Conservation (phyloP, 92 coral and sea anemone genomes). For the Paragorgia papillata region DNA sequence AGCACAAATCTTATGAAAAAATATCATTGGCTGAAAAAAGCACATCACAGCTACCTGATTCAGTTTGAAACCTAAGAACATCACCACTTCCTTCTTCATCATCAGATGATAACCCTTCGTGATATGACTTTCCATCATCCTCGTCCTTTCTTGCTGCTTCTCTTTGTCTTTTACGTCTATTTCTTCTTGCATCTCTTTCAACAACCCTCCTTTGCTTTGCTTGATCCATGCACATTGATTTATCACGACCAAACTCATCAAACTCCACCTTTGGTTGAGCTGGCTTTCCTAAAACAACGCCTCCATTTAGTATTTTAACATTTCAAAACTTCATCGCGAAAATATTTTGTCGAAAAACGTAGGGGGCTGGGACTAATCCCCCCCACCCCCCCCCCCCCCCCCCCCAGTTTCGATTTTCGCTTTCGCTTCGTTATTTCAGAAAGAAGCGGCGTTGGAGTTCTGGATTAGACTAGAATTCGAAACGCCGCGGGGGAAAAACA, state of each 20-base stretch:
- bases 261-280: slow-evolving; percentile 44
- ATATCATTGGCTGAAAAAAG: no score
- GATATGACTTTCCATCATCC: slow-evolving; percentile 60
- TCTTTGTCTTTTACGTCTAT: slow-evolving; percentile 79
- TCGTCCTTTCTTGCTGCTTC: slow-evolving; percentile 63
- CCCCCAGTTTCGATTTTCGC: no score
- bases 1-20: no score
- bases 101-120: slow-evolving; percentile 96
- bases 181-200: slow-evolving; percentile 94
- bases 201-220: slow-evolving; percentile 82
- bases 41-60: slow-evolving; percentile 65
- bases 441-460: no score
- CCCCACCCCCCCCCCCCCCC: no score
- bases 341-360: no score
- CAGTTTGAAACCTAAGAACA: slow-evolving; percentile 74
- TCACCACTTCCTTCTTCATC: slow-evolving; percentile 96
- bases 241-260: slow-evolving; percentile 80
- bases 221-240: slow-evolving; percentile 65
- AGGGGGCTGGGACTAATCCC: no score
- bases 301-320: not conserved
- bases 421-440: no score
- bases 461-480: no score
- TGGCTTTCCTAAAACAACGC: slow-evolving; percentile 33
- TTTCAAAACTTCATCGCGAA: no score
- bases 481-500: no score